Evolutionary conservation across 2,888 invertebrate species (phyloP), one percentile per base, ranked within the genome.

Genomic region (Ectobius pallidus): DNA sequence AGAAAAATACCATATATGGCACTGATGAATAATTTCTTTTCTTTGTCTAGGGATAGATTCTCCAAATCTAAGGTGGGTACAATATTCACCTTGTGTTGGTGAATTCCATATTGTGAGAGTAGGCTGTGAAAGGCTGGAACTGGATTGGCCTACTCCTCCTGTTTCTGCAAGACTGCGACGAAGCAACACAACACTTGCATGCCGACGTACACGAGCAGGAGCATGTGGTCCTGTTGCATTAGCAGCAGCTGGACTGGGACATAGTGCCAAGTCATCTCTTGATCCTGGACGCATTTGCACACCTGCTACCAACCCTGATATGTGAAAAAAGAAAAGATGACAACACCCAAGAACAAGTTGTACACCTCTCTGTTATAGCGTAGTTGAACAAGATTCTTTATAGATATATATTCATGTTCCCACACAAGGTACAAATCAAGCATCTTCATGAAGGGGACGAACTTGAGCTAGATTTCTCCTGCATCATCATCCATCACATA

Each of bases 221-320:
- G 75, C 74, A 32, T 49, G 67, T n/a, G 76, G 75, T n/a, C 72
- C 69, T 20, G 69, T 42, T 52, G 42, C 52, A 22, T 9, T n/a
- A 46, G 4, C 46, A 30, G 27, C 46, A 44, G 44, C 22, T 30
- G 65, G 65, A 65, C 65, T 46, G 30, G 65, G 65, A 71, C 77
- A 78, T 7, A 78, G 68, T n/a, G 75, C 78, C 34, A 78, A 65
- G 58, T 78, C 78, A 75, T 78, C 78, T 58, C 74, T 69, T 7
- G 77, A 76, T 6, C 77, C 77, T 65, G 49, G 70, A 49, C 77
- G 62, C 67, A 77, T 32, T 42, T 75, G 67, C n/a, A 75, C 62
- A 27, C 73, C 70, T 6, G 75, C 73, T 27, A 73, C 73, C 32
- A 73, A 65, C 20, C 75, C 75, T 75, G 72, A 39, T 63, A 61